Evolutionary conservation across 35 echinoderm and acorn worm genomes (phyloP).

Genomic region (Chiridota heheva): DNA sequence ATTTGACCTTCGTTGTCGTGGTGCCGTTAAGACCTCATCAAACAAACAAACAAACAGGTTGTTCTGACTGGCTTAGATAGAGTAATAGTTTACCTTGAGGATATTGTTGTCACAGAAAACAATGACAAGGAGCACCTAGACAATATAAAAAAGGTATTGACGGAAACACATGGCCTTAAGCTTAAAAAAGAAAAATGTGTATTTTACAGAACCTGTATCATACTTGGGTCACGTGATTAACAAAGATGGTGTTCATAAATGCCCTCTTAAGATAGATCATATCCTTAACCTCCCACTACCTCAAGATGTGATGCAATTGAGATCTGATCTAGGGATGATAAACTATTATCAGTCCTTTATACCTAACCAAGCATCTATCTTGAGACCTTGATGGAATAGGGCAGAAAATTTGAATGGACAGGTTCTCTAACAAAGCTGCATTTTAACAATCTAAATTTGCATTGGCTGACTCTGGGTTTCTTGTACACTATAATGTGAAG

Average conservation of each 20-base stretch:
- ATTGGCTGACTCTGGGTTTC: conserved; percentile 24
- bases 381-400: conserved; percentile 9
- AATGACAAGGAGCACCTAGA: too few relatives aligned
- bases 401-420: conserved; percentile 24
- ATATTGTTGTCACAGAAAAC: too few relatives aligned
- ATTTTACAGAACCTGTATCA: conserved; percentile 11
- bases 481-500: conserved; percentile 29
- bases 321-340: conserved; percentile 34
- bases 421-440: background rate
- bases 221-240: conserved; percentile 44
- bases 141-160: too few relatives aligned
- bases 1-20: too few relatives aligned
- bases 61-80: too few relatives aligned
- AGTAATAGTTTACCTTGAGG: too few relatives aligned
- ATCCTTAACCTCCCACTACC: conserved; percentile 20
- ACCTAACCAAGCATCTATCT: conserved; percentile 19
- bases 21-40: too few relatives aligned
- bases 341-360: conserved; percentile 44
- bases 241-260: conserved; percentile 16
- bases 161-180: too few relatives aligned
- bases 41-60: too few relatives aligned
- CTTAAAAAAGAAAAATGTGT: conserved; percentile 44
- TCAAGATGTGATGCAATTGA: conserved; percentile 22
- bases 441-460: too few relatives aligned
- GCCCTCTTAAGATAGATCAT: conserved; percentile 1